Evolutionary conservation across 2,797 vertebrate species (phyloP), one percentile per base, ranked within the genome.

Genomic region (Mionectes olivaceus): DNA sequence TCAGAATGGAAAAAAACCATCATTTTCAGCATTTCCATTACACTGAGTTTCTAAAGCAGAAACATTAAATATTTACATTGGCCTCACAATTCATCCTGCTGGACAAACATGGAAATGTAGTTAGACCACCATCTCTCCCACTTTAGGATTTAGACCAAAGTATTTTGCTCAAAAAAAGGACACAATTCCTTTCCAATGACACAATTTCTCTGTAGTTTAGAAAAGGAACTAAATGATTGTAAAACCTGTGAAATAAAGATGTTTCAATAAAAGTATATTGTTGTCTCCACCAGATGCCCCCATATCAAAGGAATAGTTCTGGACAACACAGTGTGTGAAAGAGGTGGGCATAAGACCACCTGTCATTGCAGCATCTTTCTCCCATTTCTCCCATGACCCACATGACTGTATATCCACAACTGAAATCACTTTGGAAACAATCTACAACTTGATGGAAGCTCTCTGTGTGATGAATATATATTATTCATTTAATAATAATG

Each of bases 251-350:
- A 71, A 94, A 73, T 68, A 64, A 50, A 81, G 27, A 21, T 23
- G 5, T 49, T 83, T 52, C 19, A 16, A 14, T 46, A 35, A 53
- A 47, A 63, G 19, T 21, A 7, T 5, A 10, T n/a, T n/a, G 1
- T 37, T 83, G 35, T 61, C 17, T 71, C 11, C 32, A 81, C 21
- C 49, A 91, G 33, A 19, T 46, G 32, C 17, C 21, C 10, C 10
- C 0, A 0, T 32, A 19, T 35, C 10, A 41, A 76, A 49, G 50
- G 35, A 84, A 18, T 35, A 28, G 37, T 46, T 59, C 24, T 41
- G 70, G 13, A 37, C 23, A 55, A 33, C 7, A 19, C 0, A 0
- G 33, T 21, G 5, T 2, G 1, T 41, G 50, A 50, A 77, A 70
- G 22, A 67, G 25, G 15, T 65, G 46, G 55, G 35, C 3, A 0